These are phyloP conservation scores for Picathartes gymnocephalus DNA, from an alignment of 2,113 vertebrate species.

Conservation along the genomic window DNA sequence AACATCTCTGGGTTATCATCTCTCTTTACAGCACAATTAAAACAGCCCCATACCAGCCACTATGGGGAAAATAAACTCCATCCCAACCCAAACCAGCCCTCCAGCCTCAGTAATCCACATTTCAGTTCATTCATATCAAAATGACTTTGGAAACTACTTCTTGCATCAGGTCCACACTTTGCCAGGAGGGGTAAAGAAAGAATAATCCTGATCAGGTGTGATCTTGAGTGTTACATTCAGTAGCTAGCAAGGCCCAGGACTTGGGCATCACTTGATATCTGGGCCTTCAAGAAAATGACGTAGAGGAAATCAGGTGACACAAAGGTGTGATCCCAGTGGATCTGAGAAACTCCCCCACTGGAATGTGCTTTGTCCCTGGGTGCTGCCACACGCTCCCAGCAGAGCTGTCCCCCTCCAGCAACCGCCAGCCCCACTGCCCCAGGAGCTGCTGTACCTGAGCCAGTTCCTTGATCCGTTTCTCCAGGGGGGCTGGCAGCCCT, in stretches of 20 bases:
- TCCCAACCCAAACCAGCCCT: neutral
- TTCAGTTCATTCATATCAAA: neutral
- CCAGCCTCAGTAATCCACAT: neutral
- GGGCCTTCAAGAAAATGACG: neutral
- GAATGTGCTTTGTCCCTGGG: neutral
- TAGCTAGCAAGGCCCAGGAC: neutral
- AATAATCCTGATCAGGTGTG: neutral
- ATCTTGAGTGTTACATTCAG: neutral
- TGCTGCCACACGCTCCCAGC: neutral
- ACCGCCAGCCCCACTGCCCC: neutral
- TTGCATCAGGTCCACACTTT: neutral
- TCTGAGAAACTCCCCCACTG: accelerated
- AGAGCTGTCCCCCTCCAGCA: neutral
- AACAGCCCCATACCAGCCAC: neutral
- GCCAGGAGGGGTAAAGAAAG: neutral
- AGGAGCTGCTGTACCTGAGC: constrained; percentile 68
- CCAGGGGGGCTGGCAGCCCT: constrained; percentile 78
- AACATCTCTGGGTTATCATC: neutral
- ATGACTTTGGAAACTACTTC: neutral
- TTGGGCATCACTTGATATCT: neutral
- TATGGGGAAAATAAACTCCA: neutral
- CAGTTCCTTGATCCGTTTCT: constrained; percentile 81
- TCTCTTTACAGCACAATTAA: neutral
- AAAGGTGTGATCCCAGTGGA: neutral
- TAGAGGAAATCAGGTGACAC: neutral